These are phyloP conservation scores for Archaeoteleia sp. DNA, from an alignment of 2,888 invertebrate species.

Conservation along the genomic window DNA sequence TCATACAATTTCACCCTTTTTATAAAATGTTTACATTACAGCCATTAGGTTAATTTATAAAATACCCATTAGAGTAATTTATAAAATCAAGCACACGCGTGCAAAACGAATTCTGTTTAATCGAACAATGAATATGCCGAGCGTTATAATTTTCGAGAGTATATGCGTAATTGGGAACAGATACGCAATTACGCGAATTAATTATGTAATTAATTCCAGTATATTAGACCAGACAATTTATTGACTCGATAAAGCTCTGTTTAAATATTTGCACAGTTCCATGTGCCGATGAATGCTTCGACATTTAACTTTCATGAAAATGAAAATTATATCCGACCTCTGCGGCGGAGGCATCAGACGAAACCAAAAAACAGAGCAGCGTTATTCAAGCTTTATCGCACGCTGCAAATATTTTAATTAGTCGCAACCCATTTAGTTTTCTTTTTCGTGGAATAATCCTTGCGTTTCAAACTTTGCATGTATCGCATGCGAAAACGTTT, in stretches of 20 bases:
- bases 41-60: constrained; percentile 18
- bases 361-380: constrained; percentile 23
- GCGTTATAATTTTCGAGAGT: constrained; percentile 19
- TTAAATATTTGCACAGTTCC: constrained; percentile 35
- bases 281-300: background rate
- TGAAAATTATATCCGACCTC: constrained; percentile 37
- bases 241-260: constrained; percentile 45
- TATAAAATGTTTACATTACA: background rate
- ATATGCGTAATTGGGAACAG: constrained; percentile 26
- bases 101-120: constrained; percentile 18
- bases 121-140: constrained; percentile 30
- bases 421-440: constrained; percentile 30
- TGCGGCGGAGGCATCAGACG: constrained; percentile 12
- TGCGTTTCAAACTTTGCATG: constrained; percentile 23
- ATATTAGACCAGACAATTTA: constrained; percentile 46
- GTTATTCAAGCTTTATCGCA: constrained; percentile 44
- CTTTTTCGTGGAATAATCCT: constrained; percentile 34
- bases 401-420: constrained; percentile 47
- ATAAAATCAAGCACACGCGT: constrained; percentile 4
- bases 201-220: constrained; percentile 47
- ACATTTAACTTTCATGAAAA: constrained; percentile 46
- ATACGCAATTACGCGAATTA: constrained; percentile 46
- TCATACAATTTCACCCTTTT: no score
- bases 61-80: constrained; percentile 15
- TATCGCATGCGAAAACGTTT: constrained; percentile 43